Conservation (phyloP, 1,140 invertebrate genomes). For the Hypothenemus hampei region DNA sequence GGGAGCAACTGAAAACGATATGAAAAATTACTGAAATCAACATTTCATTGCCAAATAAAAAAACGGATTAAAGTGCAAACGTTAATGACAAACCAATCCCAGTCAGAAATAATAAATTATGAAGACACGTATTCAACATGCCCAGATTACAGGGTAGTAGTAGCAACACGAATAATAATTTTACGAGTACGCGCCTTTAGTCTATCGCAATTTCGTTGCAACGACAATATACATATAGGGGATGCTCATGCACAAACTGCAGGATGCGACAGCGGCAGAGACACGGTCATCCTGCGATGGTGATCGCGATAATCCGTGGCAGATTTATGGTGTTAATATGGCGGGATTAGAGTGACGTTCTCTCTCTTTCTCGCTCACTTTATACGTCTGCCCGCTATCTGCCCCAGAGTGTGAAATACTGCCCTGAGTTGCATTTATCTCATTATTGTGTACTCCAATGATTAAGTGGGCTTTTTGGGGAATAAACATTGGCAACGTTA, state of each 20-base stretch:
- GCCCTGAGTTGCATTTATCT: conserved; percentile 21
- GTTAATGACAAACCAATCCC: too few species aligned
- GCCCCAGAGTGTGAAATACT: conserved; percentile 19
- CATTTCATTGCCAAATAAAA: too few species aligned
- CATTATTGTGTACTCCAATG: conserved; percentile 26
- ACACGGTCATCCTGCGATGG: conserved; percentile 36
- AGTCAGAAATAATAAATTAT: too few species aligned
- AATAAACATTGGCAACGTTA: conserved; percentile 4
- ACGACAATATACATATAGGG: background rate
- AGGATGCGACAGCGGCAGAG: conserved; percentile 19
- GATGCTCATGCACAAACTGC: too few species aligned
- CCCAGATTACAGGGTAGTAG: too few species aligned
- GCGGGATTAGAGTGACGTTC: conserved; percentile 44
- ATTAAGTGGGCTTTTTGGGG: conserved; percentile 12
- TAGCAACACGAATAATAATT: too few species aligned
- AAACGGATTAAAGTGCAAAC: too few species aligned
- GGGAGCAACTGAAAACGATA: too few species aligned
- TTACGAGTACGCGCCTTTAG: too few species aligned
- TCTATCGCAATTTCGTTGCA: background rate
- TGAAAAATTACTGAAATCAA: too few species aligned
- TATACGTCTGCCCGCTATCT: conserved; percentile 17
- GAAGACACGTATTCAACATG: too few species aligned
- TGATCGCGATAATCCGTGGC: conserved; percentile 45
- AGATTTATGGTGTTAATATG: conserved; percentile 63
- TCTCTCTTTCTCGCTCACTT: too few species aligned